A percentile compares a stretch with the other conserved stretches of the same genome.
Conservation (phyloP, 2,113 vertebrate species). For the Muscicapa adusta region DNA sequence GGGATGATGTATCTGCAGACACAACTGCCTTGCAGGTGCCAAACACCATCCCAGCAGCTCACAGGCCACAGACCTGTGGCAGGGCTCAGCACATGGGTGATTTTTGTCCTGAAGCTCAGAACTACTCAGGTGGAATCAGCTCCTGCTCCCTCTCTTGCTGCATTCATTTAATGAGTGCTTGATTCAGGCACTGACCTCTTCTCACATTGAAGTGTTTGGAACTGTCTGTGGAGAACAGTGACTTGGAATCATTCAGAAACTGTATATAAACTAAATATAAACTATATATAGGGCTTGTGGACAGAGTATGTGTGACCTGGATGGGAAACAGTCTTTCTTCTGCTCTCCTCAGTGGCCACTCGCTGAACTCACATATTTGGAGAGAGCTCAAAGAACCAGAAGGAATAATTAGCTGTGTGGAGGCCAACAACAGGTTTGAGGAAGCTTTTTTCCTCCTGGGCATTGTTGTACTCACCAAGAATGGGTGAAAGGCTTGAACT, state of each 20-base stretch:
- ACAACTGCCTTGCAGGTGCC: not conserved
- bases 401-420: not conserved
- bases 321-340: not conserved
- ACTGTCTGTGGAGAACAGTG: not conserved
- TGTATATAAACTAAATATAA: fast-evolving
- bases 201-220: not conserved
- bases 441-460: slow-evolving; percentile 21
- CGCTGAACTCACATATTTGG: not conserved
- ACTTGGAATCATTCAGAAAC: not conserved
- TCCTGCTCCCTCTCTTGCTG: not conserved
- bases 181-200: not conserved
- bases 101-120: not conserved
- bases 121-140: not conserved
- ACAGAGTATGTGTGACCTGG: not conserved
- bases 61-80: not conserved
- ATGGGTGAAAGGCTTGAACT: slow-evolving; percentile 11
- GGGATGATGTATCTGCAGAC: not conserved
- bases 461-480: slow-evolving; percentile 12
- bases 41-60: not conserved
- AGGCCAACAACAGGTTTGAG: not conserved
- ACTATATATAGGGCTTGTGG: not conserved
- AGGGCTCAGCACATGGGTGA: not conserved
- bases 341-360: not conserved
- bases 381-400: not conserved
- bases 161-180: not conserved